Base-by-base conservation (phyloP, 2,888 invertebrate species). In the Lycaena phlaeas region DNA sequence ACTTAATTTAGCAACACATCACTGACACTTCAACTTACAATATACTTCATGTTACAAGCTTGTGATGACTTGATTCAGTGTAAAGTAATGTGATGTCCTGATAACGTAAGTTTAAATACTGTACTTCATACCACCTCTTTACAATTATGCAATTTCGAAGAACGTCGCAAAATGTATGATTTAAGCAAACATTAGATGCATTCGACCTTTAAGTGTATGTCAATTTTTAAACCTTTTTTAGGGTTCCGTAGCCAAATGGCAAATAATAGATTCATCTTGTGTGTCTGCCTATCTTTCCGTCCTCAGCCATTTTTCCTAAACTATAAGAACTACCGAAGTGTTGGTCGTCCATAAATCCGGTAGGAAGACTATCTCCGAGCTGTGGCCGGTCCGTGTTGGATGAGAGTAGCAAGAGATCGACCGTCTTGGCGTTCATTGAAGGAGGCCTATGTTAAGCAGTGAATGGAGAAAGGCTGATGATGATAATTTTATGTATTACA, bases 141-240 rank as follows among this genome's bases (percentile, higher is more conserved):
- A 62, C 65, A 61, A 63, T 78, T 75, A 70, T 76, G 66, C 70
- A 77, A 75, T 34, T 34, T 18, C 68, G 56, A 65, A 64, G 66
- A 64, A 65, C 59, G 74, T 73, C 74, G 74, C 68, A 73, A 79
- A 77, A 72, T 77, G 66, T 67, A 78, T 78, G 78, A 79, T 75
- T 78, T 78, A 75, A 68, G 81, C 75, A 81, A 82, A 82, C 74
- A 81, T 61, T 67, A 61, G 60, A 61, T 73, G 68, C 78, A 77
- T 81, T 77, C n/a, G n/a, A 78, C 75, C 77, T 73, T 69, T 66
- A 59, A 9, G 22, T 9, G 62, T 64, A 74, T 70, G 78, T 69
- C 66, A 76, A 69, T 9, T 22, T 18, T 3, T 18, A 18, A 22
- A 3, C 7, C 22, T 22, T 22, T 2, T 22, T 22, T 9, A 22